Evolutionary conservation across 2,797 vertebrate species (phyloP).

Genomic region (Catamblyrhynchus diadema): DNA sequence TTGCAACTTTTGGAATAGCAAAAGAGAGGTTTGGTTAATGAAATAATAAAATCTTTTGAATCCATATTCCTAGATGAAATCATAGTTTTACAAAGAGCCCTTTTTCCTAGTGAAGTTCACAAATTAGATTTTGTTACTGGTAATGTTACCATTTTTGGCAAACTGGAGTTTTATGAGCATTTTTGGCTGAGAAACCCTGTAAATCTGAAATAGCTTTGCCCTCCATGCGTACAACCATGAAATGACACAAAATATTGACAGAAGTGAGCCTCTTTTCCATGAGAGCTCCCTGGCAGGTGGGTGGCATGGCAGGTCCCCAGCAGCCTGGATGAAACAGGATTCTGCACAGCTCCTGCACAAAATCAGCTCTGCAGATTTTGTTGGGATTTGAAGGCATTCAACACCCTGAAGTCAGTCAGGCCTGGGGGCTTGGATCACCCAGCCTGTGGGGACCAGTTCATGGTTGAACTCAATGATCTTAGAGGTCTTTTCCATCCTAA

Average conservation of each 20-base stretch:
- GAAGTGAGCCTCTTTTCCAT: not conserved
- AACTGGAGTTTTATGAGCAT: not conserved
- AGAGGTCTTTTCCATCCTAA: not conserved
- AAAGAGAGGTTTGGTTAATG: not conserved
- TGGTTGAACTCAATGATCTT: not conserved
- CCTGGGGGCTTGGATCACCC: not conserved
- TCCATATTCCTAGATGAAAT: slow-evolving; percentile 1
- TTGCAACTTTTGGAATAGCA: not conserved
- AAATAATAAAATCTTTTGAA: slow-evolving; percentile 3
- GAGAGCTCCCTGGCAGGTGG: not conserved
- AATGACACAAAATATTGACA: not conserved
- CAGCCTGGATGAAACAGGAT: not conserved
- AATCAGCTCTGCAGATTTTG: accelerated
- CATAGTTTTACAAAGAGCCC: not conserved
- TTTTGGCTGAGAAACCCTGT: not conserved
- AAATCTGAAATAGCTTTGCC: not conserved
- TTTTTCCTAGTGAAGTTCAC: not conserved
- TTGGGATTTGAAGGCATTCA: not conserved
- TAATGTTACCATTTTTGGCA: slow-evolving; percentile 26
- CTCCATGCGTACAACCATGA: not conserved
- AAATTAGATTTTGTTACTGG: slow-evolving; percentile 27
- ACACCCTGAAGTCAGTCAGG: accelerated
- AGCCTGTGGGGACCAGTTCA: not conserved
- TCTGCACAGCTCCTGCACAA: not conserved
- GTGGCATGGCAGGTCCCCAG: not conserved